phyloP scores from a whole-genome alignment of 2,113 vertebrate species.

The Aegithalos caudatus region DNA sequence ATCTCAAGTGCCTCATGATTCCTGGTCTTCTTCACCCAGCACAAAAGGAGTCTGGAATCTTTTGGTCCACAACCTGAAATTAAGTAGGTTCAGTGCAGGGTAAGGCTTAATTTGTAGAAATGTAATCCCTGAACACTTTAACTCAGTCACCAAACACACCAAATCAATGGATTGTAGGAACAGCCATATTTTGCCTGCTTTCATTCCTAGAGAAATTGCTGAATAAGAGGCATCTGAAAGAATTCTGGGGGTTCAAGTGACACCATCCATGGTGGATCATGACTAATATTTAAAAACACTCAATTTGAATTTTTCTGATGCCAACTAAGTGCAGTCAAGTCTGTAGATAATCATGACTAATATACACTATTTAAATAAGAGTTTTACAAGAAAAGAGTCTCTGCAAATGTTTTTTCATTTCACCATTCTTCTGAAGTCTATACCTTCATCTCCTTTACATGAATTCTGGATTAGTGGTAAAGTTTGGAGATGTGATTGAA shows the following conservation, averaged over 20 bases:
- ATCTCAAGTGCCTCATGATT: background rate
- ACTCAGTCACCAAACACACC: fast-evolving
- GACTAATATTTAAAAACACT: background rate
- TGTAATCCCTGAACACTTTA: background rate
- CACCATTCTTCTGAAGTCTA: background rate
- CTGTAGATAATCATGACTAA: background rate
- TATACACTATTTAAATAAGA: background rate
- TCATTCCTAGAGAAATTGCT: background rate
- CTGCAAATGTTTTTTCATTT: background rate
- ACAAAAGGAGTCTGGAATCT: background rate
- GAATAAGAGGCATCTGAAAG: background rate
- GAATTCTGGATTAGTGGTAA: background rate
- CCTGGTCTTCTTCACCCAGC: background rate
- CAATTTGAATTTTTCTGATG: background rate
- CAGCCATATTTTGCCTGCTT: background rate
- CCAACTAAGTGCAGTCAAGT: background rate
- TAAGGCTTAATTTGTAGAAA: background rate
- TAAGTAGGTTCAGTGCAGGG: background rate
- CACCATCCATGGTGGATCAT: background rate
- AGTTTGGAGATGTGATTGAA: background rate
- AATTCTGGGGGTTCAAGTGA: background rate
- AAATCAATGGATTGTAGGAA: background rate
- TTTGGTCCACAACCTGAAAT: background rate
- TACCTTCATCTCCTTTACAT: background rate
- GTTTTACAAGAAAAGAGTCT: background rate